Evolutionary conservation across 2,888 invertebrate species (phyloP).

Genomic region (Cryptocephalus moraei): DNA sequence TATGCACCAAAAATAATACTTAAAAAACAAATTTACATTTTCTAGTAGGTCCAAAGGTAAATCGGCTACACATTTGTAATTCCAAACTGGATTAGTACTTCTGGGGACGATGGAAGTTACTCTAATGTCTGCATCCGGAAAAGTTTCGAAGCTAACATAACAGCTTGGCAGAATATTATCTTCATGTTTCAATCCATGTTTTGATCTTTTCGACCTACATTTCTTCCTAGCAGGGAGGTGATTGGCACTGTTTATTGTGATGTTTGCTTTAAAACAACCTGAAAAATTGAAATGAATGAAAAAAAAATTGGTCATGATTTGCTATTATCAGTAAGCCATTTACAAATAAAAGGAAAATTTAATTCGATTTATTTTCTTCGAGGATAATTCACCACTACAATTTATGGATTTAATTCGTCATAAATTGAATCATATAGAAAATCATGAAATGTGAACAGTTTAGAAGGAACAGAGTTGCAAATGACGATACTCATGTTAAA

Average conservation of each 20-base stretch:
- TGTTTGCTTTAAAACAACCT: constrained; percentile 37
- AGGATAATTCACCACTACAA: too few relatives aligned
- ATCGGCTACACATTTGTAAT: constrained; percentile 41
- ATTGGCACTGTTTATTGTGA: constrained; percentile 47
- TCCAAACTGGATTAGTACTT: constrained; percentile 46
- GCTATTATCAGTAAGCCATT: too few relatives aligned
- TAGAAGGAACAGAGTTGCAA: too few relatives aligned
- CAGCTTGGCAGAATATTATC: constrained; percentile 45
- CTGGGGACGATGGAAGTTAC: constrained; percentile 44
- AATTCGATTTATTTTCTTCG: too few relatives aligned
- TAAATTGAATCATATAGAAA: too few relatives aligned
- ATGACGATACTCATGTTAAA: too few relatives aligned
- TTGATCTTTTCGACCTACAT: constrained; percentile 29
- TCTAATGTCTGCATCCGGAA: constrained; percentile 24
- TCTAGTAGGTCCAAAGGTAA: constrained; percentile 41
- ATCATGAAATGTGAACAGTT: too few relatives aligned
- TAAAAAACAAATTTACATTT: constrained; percentile 39
- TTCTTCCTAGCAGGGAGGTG: constrained; percentile 42
- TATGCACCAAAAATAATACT: too few relatives aligned
- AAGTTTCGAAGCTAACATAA: constrained; percentile 51
- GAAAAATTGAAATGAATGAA: constrained; percentile 1
- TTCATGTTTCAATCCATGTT: constrained; percentile 27
- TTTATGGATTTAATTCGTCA: too few relatives aligned
- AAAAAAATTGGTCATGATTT: too few relatives aligned
- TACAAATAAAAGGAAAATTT: too few relatives aligned